Percentiles rank a stretch among this genome's conserved stretches.
Conservation (phyloP, 2,797 vertebrate species). For the Euthynnus affinis region DNA sequence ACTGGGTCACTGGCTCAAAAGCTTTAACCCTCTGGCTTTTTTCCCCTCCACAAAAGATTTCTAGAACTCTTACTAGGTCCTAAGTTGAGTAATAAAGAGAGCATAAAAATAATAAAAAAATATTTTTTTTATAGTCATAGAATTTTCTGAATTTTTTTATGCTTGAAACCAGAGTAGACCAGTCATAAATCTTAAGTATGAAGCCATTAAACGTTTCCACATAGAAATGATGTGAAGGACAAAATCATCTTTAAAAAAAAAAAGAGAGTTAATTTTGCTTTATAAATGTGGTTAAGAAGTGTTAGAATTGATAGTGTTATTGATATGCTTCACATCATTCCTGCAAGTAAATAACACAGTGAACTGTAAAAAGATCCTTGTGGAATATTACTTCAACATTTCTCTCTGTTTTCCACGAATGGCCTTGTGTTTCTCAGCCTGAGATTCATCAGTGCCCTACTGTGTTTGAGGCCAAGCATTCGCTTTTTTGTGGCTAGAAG, state of each 20-base stretch:
- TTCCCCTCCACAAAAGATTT: neutral
- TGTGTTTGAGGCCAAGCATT: slow-evolving; percentile 32
- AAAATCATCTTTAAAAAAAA: too few species aligned
- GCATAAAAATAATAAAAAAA: neutral
- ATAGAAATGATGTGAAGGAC: neutral
- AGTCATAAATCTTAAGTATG: neutral
- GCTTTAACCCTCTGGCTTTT: neutral
- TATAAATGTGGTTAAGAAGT: neutral
- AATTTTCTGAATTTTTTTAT: neutral
- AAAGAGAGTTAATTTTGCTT: neutral
- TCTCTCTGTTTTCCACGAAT: slow-evolving; percentile 56
- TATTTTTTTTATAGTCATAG: neutral
- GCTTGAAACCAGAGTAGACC: neutral
- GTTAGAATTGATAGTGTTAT: slow-evolving; percentile 23
- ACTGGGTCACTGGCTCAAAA: neutral
- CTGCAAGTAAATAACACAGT: slow-evolving; percentile 49
- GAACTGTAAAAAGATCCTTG: slow-evolving; percentile 37
- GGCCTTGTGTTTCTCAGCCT: slow-evolving; percentile 52
- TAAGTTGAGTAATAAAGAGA: neutral
- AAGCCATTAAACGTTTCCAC: neutral
- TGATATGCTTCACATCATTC: slow-evolving; percentile 48
- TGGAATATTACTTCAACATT: slow-evolving; percentile 47
- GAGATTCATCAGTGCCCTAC: slow-evolving; percentile 51
- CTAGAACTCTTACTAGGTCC: neutral
- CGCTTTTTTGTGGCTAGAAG: slow-evolving; percentile 71